Evolutionary conservation across 2,113 vertebrate species (phyloP), one percentile per base, ranked within the genome.

Genomic region (Eolophus roseicapilla): DNA sequence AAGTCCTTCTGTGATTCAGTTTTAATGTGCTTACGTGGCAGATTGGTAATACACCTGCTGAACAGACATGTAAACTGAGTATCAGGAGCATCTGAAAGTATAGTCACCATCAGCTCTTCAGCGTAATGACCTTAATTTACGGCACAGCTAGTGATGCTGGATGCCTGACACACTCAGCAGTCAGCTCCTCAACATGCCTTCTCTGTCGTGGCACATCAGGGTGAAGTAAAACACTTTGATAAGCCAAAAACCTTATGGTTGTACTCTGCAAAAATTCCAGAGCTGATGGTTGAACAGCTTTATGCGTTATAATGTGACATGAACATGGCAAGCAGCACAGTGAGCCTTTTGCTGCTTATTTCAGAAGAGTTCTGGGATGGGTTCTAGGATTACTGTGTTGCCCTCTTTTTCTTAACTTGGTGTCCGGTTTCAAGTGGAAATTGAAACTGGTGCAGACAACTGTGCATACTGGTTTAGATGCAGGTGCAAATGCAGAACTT

Each of bases 151-250:
- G 78, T 7, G 1, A 43, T 75, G 47, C 47, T 79, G 57, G 37
- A 15, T 71, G 55, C 31, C n/a, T 85, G 46, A 31, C 21, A 11
- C 8, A 7, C 13, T 41, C 0, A 0, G 23, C 39, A n/a, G 3
- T 55, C 57, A 16, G 20, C 52, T 63, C 63, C 52, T 44, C 20
- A n/a, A 18, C 17, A 1, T 18, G 9, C 19, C 33, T 60, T 28
- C 71, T 43, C 71, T 76, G 37, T 3, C n/a, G 7, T 64, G 71
- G 33, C 47, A 23, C 33, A 63, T 79, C 43, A 63, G 33, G 27
- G 24, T 67, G 37, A 75, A 75, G 76, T 63, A 59, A 9, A 37
- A 15, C 7, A 4, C 76, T 75, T 79, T 8, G 20, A 16, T 44
- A 53, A 71, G 19, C 55, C 31, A 64, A 53, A 90, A 68, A 0